Evolutionary conservation across 2,113 vertebrate genomes (phyloP).

Genomic region (Dicerorhinus sumatrensis): DNA sequence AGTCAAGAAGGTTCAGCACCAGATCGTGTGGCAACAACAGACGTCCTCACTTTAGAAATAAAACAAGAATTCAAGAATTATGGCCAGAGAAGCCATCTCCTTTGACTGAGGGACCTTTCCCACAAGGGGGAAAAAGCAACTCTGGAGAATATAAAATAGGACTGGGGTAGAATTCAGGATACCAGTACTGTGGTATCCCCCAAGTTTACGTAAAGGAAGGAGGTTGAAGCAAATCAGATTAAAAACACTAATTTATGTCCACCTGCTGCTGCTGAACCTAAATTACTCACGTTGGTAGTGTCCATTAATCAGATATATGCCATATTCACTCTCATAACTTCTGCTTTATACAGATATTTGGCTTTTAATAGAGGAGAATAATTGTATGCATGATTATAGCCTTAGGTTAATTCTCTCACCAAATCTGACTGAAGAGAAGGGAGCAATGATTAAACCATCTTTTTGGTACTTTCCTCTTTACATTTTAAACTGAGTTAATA

Average conservation of each 20-base stretch:
- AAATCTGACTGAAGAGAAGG: background rate
- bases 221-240: background rate
- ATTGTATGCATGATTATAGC: background rate
- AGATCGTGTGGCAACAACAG: background rate
- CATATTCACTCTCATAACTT: background rate
- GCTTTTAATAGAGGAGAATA: constrained; percentile 20
- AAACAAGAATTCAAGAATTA: background rate
- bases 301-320: background rate
- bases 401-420: background rate
- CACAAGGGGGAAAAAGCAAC: background rate
- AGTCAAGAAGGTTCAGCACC: background rate
- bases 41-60: background rate
- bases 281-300: background rate
- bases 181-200: background rate
- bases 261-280: background rate
- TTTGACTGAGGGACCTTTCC: background rate
- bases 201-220: background rate
- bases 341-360: background rate
- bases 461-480: background rate
- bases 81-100: background rate
- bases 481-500: constrained; percentile 17
- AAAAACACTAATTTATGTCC: background rate
- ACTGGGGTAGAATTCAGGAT: background rate
- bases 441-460: background rate
- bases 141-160: background rate